Conservation (phyloP, 2,113 vertebrate genomes). For the Stictonetta naevosa region DNA sequence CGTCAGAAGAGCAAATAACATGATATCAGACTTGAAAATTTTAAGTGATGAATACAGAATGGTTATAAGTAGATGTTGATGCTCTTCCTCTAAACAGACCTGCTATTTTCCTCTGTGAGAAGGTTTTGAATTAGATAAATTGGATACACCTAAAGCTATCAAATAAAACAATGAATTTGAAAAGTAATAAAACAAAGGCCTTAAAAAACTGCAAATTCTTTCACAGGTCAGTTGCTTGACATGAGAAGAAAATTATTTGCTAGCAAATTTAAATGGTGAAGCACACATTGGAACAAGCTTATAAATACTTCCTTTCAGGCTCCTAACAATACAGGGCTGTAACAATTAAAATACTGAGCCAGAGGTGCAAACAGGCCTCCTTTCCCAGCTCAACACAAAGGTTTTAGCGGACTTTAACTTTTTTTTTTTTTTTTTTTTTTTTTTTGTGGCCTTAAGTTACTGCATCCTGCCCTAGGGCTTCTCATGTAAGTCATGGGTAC, state of each 20-base stretch:
- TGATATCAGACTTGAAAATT: neutral
- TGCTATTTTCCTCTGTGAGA: neutral
- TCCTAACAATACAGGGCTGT: neutral
- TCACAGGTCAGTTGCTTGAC: neutral
- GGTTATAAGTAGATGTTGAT: fast-evolving
- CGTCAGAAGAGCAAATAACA: neutral
- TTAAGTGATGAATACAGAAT: neutral
- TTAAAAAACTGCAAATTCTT: neutral
- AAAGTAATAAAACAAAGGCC: neutral
- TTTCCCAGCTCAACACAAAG: neutral
- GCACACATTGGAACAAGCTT: neutral
- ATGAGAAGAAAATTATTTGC: neutral
- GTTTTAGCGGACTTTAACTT: neutral
- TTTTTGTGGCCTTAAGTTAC: neutral
- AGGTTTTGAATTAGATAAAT: neutral
- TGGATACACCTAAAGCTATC: neutral
- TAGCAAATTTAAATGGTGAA: neutral
- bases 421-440: neutral
- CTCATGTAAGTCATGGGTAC: neutral
- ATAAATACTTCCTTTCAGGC: neutral
- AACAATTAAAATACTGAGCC: neutral
- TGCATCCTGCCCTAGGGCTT: neutral
- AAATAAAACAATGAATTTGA: neutral
- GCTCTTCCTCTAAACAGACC: neutral
- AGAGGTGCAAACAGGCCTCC: neutral